phyloP scores from a whole-genome alignment of 37 sponge, comb jelly and placozoan genomes.

The Cliona cf. orientalis region DNA sequence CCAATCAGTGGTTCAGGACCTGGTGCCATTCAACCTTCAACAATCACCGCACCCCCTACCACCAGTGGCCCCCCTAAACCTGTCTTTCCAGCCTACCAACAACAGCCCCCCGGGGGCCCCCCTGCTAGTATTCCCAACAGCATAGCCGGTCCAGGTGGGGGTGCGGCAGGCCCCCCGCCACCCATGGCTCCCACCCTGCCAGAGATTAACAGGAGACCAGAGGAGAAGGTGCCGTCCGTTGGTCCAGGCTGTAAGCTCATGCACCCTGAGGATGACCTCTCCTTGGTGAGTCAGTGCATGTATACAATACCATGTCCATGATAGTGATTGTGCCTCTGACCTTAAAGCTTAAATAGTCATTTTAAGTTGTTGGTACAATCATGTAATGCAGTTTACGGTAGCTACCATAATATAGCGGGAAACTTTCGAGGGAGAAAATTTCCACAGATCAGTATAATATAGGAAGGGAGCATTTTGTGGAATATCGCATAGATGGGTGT shows the following conservation, averaged over 20 bases:
- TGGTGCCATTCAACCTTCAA: conserved; percentile 1
- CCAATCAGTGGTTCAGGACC: background rate
- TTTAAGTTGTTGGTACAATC: too few relatives aligned
- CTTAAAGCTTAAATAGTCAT: too few relatives aligned
- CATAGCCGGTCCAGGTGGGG: background rate
- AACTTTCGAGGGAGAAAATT: too few relatives aligned
- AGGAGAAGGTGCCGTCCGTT: conserved; percentile 56
- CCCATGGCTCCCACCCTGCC: conserved; percentile 5
- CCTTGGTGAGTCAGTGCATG: conserved; percentile 83
- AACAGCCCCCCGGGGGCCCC: background rate
- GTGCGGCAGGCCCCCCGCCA: background rate
- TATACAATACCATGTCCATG: too few relatives aligned
- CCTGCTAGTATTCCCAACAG: background rate
- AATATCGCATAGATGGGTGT: too few relatives aligned
- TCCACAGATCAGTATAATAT: too few relatives aligned
- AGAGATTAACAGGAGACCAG: conserved; percentile 13
- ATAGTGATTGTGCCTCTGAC: too few relatives aligned
- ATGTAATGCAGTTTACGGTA: too few relatives aligned
- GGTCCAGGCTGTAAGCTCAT: conserved; percentile 72
- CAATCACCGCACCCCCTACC: background rate
- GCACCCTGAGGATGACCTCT: conserved; percentile 94
- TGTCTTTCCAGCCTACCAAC: conserved; percentile 63
- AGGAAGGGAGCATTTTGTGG: too few relatives aligned
- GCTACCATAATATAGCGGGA: too few relatives aligned
- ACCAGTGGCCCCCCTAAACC: conserved; percentile 38